phyloP scores from a whole-genome alignment of 2,113 vertebrate genomes.

The Lampris megalopsis region DNA sequence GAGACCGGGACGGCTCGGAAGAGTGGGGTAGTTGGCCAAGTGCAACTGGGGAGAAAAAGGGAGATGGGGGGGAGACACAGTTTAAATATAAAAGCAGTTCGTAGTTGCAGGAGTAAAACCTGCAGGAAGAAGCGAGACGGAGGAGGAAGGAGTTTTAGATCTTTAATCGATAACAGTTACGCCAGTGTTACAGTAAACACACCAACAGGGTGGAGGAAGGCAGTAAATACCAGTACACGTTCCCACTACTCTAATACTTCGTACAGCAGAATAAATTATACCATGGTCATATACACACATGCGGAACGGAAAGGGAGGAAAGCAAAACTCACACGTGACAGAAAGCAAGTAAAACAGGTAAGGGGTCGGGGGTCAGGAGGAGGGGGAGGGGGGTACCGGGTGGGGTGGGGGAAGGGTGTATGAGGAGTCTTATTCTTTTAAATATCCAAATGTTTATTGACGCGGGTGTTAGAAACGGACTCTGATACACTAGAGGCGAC shows the following conservation, averaged over 20 bases:
- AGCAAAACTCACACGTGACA: constrained; percentile 87
- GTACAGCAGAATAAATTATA: constrained; percentile 99
- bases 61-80: background rate
- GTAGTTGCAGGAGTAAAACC: background rate
- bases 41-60: no score
- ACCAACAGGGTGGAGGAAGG: constrained; percentile 98
- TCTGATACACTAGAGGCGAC: constrained; percentile 84
- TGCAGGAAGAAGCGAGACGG: constrained; percentile 11
- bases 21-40: no score
- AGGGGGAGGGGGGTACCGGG: constrained; percentile 48
- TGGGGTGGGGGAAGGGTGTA: constrained; percentile 53
- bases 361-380: constrained; percentile 65
- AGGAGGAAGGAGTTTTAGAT: constrained; percentile 74
- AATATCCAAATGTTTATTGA: constrained; percentile 82
- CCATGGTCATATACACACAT: constrained; percentile 94
- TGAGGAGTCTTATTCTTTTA: constrained; percentile 75
- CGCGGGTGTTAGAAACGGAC: constrained; percentile 78
- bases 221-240: constrained; percentile 98
- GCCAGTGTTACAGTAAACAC: constrained; percentile 99
- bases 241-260: constrained; percentile 97
- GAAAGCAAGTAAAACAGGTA: constrained; percentile 76
- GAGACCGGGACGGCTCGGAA: no score
- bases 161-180: constrained; percentile 99
- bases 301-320: constrained; percentile 85
- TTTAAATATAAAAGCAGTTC: background rate